Percentiles rank a stretch among this genome's conserved stretches.
Conservation (phyloP, 2,888 invertebrate species). For the Volucella inanis region DNA sequence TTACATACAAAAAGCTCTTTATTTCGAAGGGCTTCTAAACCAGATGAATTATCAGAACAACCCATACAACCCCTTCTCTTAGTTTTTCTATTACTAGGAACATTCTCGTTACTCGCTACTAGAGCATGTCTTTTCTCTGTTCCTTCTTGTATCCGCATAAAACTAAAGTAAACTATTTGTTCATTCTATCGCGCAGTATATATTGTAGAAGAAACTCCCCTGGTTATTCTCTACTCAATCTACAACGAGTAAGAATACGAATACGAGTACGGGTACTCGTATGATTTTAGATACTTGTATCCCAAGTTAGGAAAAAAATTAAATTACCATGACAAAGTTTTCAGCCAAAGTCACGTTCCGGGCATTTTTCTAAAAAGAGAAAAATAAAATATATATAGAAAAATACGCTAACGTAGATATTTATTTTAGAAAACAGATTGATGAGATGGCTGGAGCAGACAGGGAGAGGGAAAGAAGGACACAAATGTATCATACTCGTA, state of each 20-base stretch:
- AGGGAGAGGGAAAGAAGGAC: constrained; percentile 3
- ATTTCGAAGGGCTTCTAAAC: neutral
- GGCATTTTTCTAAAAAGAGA: constrained; percentile 68
- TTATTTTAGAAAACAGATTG: constrained; percentile 65
- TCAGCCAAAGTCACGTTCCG: constrained; percentile 69
- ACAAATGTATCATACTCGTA: constrained; percentile 7
- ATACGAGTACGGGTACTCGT: too few relatives aligned
- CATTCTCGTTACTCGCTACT: neutral
- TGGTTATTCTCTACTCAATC: constrained; percentile 17
- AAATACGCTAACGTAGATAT: constrained; percentile 20
- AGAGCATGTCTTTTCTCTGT: too few relatives aligned
- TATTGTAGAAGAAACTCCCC: constrained; percentile 47
- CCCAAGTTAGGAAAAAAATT: constrained; percentile 50
- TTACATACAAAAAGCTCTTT: neutral
- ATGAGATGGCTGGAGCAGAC: constrained; percentile 15
- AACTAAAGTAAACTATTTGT: constrained; percentile 54
- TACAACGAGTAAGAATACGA: too few relatives aligned
- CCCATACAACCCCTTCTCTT: neutral
- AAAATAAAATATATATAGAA: too few relatives aligned
- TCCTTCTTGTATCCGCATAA: constrained; percentile 20
- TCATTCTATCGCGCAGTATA: constrained; percentile 27
- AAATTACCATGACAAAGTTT: constrained; percentile 70
- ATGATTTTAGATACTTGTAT: neutral
- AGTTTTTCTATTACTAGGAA: constrained; percentile 18
- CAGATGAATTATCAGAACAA: neutral